phyloP scores from a whole-genome alignment of 1,140 invertebrate species.

The Pogonus chalceus region DNA sequence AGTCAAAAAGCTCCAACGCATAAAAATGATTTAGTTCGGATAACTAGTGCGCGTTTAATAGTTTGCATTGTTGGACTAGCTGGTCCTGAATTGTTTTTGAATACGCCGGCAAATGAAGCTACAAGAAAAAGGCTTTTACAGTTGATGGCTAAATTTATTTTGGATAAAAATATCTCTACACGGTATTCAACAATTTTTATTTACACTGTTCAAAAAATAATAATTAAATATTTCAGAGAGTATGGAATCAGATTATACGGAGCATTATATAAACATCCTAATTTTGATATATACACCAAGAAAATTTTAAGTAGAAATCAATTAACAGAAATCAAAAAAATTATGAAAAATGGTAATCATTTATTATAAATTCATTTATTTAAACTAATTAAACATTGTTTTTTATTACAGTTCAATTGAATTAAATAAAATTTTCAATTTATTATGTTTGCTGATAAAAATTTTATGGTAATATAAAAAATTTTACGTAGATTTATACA shows the following conservation, averaged over 20 bases:
- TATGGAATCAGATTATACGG: constrained; percentile 22
- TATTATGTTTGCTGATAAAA: too few relatives aligned
- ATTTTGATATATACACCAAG: constrained; percentile 27
- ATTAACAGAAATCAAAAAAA: constrained; percentile 20
- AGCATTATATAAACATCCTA: constrained; percentile 23
- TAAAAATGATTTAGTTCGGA: constrained; percentile 29
- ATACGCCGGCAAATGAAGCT: constrained; percentile 10
- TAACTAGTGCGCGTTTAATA: constrained; percentile 25
- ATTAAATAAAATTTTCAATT: too few relatives aligned
- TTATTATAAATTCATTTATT: too few relatives aligned
- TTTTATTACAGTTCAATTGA: too few relatives aligned
- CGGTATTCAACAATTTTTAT: too few relatives aligned
- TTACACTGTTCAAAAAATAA: not conserved
- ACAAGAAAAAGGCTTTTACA: constrained; percentile 28
- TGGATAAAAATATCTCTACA: constrained; percentile 26
- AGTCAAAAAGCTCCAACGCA: constrained; percentile 32
- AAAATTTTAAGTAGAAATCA: constrained; percentile 28
- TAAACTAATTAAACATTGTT: too few relatives aligned
- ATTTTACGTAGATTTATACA: too few relatives aligned
- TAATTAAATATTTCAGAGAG: not conserved
- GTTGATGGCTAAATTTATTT: constrained; percentile 27
- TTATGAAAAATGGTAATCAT: not conserved
- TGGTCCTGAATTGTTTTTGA: constrained; percentile 22
- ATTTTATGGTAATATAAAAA: too few relatives aligned
- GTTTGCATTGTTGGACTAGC: constrained; percentile 29